Percentiles rank a stretch among this genome's conserved stretches.
Conservation (phyloP, 2,113 vertebrate genomes). For the Rallus limicola region DNA sequence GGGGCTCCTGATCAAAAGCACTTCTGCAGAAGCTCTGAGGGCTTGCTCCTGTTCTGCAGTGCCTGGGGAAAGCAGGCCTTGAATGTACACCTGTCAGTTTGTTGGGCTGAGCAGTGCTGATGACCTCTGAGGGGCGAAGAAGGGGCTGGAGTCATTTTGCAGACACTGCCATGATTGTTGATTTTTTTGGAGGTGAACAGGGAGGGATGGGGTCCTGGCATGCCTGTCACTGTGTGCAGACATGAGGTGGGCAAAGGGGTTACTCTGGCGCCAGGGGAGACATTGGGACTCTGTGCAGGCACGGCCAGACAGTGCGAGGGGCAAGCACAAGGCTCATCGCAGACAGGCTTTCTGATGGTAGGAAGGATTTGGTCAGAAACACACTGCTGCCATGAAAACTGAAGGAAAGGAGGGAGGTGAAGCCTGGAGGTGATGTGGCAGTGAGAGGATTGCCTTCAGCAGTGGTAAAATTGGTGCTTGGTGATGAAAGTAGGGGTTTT, state of each 20-base stretch:
- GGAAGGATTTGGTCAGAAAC: neutral
- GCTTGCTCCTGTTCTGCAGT: neutral
- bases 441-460: neutral
- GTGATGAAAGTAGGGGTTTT: neutral
- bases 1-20: fast-evolving
- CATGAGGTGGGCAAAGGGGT: neutral
- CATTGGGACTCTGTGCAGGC: neutral
- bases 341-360: neutral
- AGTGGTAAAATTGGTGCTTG: neutral
- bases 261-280: neutral
- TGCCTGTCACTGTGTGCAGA: fast-evolving
- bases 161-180: neutral
- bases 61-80: neutral
- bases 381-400: neutral
- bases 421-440: neutral
- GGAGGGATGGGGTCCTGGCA: neutral
- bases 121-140: neutral
- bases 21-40: neutral
- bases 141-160: neutral
- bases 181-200: neutral
- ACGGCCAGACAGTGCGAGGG: neutral
- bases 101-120: neutral
- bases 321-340: neutral
- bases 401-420: neutral
- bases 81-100: neutral